Evolutionary conservation across 1,140 invertebrate genomes (phyloP).

Genomic region (Drosophila murphyi): DNA sequence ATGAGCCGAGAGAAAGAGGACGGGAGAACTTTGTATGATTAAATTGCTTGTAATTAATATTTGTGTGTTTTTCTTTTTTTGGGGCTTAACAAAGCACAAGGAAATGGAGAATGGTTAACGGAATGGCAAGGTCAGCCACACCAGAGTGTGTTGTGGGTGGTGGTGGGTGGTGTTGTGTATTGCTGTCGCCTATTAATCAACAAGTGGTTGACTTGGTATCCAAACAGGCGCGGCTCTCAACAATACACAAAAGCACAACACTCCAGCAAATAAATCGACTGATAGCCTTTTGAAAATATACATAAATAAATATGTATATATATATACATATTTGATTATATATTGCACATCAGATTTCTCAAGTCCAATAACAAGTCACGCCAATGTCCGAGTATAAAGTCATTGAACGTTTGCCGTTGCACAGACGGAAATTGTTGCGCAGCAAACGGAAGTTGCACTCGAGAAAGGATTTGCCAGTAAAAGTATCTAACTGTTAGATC

Average conservation of each 20-base stretch:
- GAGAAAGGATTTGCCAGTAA: slow-evolving; percentile 64
- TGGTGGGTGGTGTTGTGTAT: neutral
- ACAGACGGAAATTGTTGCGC: slow-evolving; percentile 52
- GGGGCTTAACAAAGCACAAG: slow-evolving; percentile 62
- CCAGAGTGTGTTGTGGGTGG: slow-evolving; percentile 18
- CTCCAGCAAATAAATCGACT: slow-evolving; percentile 43
- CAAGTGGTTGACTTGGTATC: slow-evolving; percentile 52
- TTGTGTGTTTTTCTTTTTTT: slow-evolving; percentile 25
- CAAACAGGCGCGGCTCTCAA: slow-evolving; percentile 62
- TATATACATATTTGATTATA: slow-evolving; percentile 23
- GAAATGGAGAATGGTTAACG: slow-evolving; percentile 50
- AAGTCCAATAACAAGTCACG: slow-evolving; percentile 59
- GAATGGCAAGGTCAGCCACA: slow-evolving; percentile 61
- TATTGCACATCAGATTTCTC: slow-evolving; percentile 39
- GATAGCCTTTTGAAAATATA: slow-evolving; percentile 41
- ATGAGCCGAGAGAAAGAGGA: neutral
- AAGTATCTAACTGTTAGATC: slow-evolving; percentile 66
- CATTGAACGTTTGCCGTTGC: slow-evolving; percentile 51
- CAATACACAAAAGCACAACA: slow-evolving; percentile 18
- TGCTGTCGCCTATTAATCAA: slow-evolving; percentile 69
- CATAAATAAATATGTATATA: no score
- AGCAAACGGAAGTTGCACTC: slow-evolving; percentile 60
- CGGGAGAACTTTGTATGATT: slow-evolving; percentile 40
- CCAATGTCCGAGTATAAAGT: slow-evolving; percentile 60
- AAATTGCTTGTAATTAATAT: slow-evolving; percentile 36